phyloP scores from a whole-genome alignment of 2,888 invertebrate species.

The Orchesellides sinensis region DNA sequence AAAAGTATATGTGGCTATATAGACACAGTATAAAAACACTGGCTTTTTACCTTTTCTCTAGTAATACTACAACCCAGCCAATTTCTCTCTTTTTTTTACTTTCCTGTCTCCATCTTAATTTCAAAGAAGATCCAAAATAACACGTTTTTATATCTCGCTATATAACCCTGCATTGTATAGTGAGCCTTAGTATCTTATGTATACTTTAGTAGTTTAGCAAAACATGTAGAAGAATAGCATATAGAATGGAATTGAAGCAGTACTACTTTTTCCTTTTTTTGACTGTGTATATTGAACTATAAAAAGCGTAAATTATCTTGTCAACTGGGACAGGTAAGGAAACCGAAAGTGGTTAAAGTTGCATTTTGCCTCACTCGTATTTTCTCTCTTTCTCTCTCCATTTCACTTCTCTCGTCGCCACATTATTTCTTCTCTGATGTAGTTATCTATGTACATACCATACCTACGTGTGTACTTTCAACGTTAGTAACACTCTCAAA shows the following conservation, averaged over 20 bases:
- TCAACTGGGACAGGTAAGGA: slow-evolving; percentile 67
- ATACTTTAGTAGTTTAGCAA: too few relatives aligned
- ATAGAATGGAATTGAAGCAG: slow-evolving; percentile 21
- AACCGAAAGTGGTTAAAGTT: slow-evolving; percentile 67
- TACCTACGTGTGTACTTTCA: background rate
- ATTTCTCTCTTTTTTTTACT: slow-evolving; percentile 11
- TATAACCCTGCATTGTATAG: too few relatives aligned
- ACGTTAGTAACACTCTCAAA: background rate
- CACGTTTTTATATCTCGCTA: too few relatives aligned
- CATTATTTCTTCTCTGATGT: slow-evolving; percentile 19
- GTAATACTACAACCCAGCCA: background rate
- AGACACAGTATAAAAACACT: too few relatives aligned
- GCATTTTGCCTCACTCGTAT: slow-evolving; percentile 41
- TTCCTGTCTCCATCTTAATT: slow-evolving; percentile 21
- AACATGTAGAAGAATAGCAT: background rate
- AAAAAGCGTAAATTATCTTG: slow-evolving; percentile 68
- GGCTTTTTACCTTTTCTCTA: background rate
- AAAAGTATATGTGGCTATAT: too few relatives aligned
- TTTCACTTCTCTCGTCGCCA: slow-evolving; percentile 40
- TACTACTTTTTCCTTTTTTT: slow-evolving; percentile 17
- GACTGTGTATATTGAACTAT: slow-evolving; percentile 43
- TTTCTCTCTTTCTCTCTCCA: slow-evolving; percentile 48
- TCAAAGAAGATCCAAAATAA: slow-evolving; percentile 33
- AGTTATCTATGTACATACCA: too few relatives aligned
- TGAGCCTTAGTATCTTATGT: too few relatives aligned